Evolutionary conservation across 2,113 vertebrate genomes (phyloP), one percentile per base, ranked within the genome.

Genomic region (Pygoscelis antarcticus): DNA sequence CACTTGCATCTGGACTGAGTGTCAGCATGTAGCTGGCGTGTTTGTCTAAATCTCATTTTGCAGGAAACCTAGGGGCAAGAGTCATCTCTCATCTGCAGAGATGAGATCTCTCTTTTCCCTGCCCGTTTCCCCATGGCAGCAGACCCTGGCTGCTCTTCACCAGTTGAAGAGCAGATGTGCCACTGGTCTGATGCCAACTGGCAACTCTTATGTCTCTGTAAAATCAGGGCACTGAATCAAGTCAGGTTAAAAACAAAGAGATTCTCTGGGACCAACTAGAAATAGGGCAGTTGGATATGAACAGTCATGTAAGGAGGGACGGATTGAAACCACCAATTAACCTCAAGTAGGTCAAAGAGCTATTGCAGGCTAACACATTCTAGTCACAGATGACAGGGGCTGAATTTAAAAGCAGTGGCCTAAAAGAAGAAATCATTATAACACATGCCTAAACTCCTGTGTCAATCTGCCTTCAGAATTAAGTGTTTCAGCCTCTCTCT

Each of bases 261-360:
- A 64, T 82, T 87, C 65, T 89, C 81, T 57, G 30, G 44, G 66
- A 88, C n/a, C 13, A 34, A 3, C 29, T 19, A 40, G 71, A 93
- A 89, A 78, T 6, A 84, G 72, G 36, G 49, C 57, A 89, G 86
- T 52, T 64, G 61, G 83, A 54, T 84, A 64, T 2, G 27, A 93
- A 72, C 66, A 85, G 21, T 55, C 60, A 18, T 46, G 22, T 36
- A 69, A 87, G n/a, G 42, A 87, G 75, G 81, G 49, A 84, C 49
- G 72, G 86, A 90, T 2, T 71, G 80, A 92, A 95, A 95, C 57
- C 64, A 93, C 69, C 83, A 93, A 82, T 92, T 95, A 89, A 97
- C 90, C 93, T 95, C 95, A 92, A 75, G 19, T 30, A 91, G 91
- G 89, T 97, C 90, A 92, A 91, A 93, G 72, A 92, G 47, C 52